phyloP scores from a whole-genome alignment of 1,140 invertebrate genomes.

The Atta cephalotes region DNA sequence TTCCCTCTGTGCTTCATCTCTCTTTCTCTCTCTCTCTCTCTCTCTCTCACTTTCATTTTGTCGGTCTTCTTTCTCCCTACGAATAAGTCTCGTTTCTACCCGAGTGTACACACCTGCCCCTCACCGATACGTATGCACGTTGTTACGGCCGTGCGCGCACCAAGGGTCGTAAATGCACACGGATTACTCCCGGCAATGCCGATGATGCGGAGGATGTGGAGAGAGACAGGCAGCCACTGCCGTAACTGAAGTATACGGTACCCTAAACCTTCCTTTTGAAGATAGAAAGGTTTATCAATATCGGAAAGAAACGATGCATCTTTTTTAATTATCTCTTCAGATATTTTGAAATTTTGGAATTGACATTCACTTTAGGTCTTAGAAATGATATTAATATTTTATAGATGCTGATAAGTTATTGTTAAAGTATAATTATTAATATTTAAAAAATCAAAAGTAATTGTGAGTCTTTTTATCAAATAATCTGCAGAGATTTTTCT shows the following conservation, averaged over 20 bases:
- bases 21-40: slow-evolving; percentile 54
- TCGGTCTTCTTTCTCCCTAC: slow-evolving; percentile 55
- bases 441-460: background rate
- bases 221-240: slow-evolving; percentile 54
- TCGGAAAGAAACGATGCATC: background rate
- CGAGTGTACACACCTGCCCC: slow-evolving; percentile 83
- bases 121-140: slow-evolving; percentile 80
- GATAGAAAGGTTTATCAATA: background rate
- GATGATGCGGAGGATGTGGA: slow-evolving; percentile 66
- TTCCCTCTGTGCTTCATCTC: slow-evolving; percentile 34
- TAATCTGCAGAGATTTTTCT: background rate
- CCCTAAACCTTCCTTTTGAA: slow-evolving; percentile 11
- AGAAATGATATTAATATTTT: background rate
- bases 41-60: slow-evolving; percentile 58
- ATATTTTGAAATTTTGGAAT: background rate
- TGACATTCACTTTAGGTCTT: background rate
- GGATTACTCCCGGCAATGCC: slow-evolving; percentile 80
- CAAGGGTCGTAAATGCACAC: slow-evolving; percentile 84
- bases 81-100: slow-evolving; percentile 68
- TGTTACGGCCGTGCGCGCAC: slow-evolving; percentile 74
- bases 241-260: slow-evolving; percentile 52
- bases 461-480: background rate
- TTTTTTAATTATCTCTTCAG: background rate
- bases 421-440: background rate
- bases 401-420: background rate